Percentiles rank a stretch among this genome's conserved stretches.
Evolutionary conservation across 2,888 invertebrate species (phyloP).

Genomic region (Malacosoma neustria): DNA sequence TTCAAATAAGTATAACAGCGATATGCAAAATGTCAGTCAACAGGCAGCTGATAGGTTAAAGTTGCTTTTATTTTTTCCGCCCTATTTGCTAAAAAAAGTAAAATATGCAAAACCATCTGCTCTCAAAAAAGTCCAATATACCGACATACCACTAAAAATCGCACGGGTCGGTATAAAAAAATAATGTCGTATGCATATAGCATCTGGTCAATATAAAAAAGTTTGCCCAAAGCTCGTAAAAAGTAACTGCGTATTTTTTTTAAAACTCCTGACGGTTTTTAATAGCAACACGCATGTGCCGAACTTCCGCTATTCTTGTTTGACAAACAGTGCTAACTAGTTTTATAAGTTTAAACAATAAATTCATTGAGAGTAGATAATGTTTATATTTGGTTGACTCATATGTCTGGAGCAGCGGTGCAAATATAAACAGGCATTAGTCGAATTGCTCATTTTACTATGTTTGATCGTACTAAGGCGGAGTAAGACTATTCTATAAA

Average conservation of each 20-base stretch:
- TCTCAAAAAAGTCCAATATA: conserved; percentile 45
- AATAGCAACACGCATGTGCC: conserved; percentile 46
- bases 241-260: conserved; percentile 37
- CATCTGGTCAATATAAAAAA: conserved; percentile 65
- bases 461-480: too few species aligned
- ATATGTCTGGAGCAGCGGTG: too few species aligned
- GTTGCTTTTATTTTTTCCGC: conserved; percentile 20
- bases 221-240: conserved; percentile 53
- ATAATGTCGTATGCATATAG: conserved; percentile 72
- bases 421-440: too few species aligned
- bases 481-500: too few species aligned
- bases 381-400: too few species aligned
- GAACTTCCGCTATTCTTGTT: conserved; percentile 42
- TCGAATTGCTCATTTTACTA: too few species aligned
- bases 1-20: background rate
- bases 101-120: conserved; percentile 62
- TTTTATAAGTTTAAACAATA: too few species aligned
- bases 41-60: conserved; percentile 21
- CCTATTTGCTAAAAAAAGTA: conserved; percentile 26
- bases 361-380: too few species aligned
- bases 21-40: background rate
- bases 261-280: conserved; percentile 33
- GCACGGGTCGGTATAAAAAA: conserved; percentile 41
- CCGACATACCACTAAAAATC: conserved; percentile 64
- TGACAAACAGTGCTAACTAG: too few species aligned